A percentile compares a stretch with the other conserved stretches of the same genome.
Evolutionary conservation across 2,113 vertebrate genomes (phyloP).

Genomic region (Chloropsis hardwickii): DNA sequence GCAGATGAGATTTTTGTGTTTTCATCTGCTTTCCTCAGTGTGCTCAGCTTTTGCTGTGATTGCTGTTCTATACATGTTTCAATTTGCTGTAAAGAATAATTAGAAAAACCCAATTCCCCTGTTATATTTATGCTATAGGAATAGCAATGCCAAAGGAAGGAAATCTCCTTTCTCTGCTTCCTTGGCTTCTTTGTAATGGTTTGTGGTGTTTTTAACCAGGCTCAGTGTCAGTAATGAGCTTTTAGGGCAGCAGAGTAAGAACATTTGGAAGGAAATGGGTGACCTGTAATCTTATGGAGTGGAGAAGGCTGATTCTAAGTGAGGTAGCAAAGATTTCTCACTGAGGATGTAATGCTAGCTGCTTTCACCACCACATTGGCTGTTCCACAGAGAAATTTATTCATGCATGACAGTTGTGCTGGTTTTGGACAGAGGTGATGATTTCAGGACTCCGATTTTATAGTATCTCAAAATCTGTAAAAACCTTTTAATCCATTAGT

Average conservation of each 20-base stretch:
- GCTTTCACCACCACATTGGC: background rate
- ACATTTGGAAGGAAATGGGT: background rate
- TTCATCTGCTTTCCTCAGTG: background rate
- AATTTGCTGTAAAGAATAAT: background rate
- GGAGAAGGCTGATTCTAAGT: background rate
- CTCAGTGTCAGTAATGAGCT: background rate
- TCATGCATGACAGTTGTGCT: background rate
- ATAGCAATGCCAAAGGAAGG: background rate
- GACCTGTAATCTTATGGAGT: background rate
- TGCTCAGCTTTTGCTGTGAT: background rate
- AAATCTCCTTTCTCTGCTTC: background rate
- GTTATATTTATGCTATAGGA: background rate
- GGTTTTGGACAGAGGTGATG: background rate
- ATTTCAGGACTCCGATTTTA: background rate
- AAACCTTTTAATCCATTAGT: background rate
- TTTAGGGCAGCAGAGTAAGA: background rate
- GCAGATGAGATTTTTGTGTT: background rate
- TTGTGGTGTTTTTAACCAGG: background rate
- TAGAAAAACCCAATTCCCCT: fast-evolving
- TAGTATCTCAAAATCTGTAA: background rate
- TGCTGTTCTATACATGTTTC: background rate
- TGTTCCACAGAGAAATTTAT: background rate
- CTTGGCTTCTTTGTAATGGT: background rate
- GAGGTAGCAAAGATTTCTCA: background rate
- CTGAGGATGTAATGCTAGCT: background rate